Percentiles rank a stretch among this genome's conserved stretches.
These are phyloP conservation scores for Acanthopagrus latus DNA, from an alignment of 2,797 vertebrate genomes.

Conservation along the genomic window DNA sequence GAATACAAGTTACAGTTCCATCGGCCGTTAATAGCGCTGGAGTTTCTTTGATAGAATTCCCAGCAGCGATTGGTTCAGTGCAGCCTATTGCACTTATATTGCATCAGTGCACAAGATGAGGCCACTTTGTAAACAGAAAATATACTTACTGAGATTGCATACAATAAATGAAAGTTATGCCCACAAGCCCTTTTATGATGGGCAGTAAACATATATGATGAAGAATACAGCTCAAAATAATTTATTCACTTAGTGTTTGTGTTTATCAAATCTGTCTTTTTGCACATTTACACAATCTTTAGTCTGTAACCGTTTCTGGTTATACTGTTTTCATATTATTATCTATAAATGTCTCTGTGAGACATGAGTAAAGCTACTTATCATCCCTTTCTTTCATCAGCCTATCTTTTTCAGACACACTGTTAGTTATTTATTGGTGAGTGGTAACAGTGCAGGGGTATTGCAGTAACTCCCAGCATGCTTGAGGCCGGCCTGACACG, in stretches of 20 bases:
- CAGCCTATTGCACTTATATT: conserved; percentile 32
- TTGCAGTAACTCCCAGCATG: neutral
- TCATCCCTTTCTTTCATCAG: neutral
- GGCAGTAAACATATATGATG: conserved; percentile 1
- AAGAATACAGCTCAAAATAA: neutral
- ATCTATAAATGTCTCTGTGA: neutral
- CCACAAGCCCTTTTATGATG: conserved; percentile 1
- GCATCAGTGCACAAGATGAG: conserved; percentile 41
- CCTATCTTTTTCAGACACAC: neutral
- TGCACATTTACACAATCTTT: neutral
- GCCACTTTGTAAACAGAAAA: conserved; percentile 41
- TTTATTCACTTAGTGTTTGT: neutral
- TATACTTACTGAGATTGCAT: conserved; percentile 14
- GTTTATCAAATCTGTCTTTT: neutral
- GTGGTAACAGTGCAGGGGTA: neutral
- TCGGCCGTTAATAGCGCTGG: conserved; percentile 15
- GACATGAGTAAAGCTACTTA: neutral
- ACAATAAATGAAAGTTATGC: conserved; percentile 4
- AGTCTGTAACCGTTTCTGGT: neutral
- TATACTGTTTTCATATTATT: neutral
- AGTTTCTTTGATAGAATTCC: conserved; percentile 15
- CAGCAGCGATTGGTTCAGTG: neutral
- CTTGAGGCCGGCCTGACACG: no score
- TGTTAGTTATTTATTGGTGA: neutral
- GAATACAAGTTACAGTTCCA: conserved; percentile 3